phyloP scores from a whole-genome alignment of 2,888 invertebrate species.

The Drosophila quasianomalipes region DNA sequence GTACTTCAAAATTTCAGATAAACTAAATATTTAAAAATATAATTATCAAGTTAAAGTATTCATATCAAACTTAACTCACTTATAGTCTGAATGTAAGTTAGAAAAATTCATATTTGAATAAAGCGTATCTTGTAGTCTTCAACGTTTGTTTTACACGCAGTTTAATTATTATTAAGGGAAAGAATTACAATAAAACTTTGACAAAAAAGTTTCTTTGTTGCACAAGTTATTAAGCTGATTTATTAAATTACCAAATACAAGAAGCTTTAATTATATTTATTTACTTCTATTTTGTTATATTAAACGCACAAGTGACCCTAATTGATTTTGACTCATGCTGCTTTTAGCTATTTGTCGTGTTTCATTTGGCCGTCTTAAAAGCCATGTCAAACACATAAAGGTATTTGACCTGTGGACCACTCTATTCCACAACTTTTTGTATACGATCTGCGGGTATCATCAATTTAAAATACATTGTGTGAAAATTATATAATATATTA shows the following conservation, averaged over 20 bases:
- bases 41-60: no score
- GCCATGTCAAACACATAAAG: slow-evolving; percentile 25
- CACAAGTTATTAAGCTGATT: not conserved
- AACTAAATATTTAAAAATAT: not conserved
- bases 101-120: not conserved
- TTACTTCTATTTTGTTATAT: not conserved
- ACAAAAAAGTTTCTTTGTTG: not conserved
- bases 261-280: not conserved
- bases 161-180: not conserved
- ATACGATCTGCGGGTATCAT: not conserved
- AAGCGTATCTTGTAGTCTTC: not conserved
- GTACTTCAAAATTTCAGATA: not conserved
- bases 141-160: not conserved
- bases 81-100: not conserved
- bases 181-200: not conserved
- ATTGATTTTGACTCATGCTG: slow-evolving; percentile 30
- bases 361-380: slow-evolving; percentile 41
- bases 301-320: slow-evolving; percentile 18
- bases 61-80: not conserved
- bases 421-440: not conserved
- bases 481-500: no score
- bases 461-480: not conserved
- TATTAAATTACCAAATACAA: not conserved
- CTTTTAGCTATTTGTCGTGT: slow-evolving; percentile 8
- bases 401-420: slow-evolving; percentile 46